Conservation (phyloP, 2,888 invertebrate species). For the Gerris lacustris region DNA sequence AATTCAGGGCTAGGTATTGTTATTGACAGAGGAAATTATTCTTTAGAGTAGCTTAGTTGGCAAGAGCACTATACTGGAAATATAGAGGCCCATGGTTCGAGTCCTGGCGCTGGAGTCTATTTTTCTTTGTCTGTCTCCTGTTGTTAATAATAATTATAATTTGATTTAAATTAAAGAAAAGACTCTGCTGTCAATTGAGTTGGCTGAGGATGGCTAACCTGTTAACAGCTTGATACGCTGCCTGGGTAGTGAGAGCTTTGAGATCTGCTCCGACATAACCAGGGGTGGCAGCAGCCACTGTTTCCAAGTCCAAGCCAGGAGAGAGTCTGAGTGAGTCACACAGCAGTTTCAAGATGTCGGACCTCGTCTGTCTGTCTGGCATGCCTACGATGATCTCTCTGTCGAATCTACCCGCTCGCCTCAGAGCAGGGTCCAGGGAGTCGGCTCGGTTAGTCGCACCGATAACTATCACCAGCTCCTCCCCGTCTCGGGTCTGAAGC, state of each 20-base stretch:
- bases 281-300: conserved; percentile 74
- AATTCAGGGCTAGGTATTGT: too few relatives aligned
- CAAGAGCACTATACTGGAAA: too few relatives aligned
- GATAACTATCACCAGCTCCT: conserved; percentile 62
- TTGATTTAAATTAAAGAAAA: too few relatives aligned
- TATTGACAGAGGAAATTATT: too few relatives aligned
- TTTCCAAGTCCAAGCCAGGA: conserved; percentile 50
- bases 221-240: conserved; percentile 76
- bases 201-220: conserved; percentile 36
- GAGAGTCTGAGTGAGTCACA: conserved; percentile 57
- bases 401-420: conserved; percentile 86
- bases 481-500: conserved; percentile 42
- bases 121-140: too few relatives aligned
- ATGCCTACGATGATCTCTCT: conserved; percentile 88
- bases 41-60: too few relatives aligned
- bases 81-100: too few relatives aligned
- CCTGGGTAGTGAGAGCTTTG: conserved; percentile 70
- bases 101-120: too few relatives aligned
- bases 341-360: conserved; percentile 61
- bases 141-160: too few relatives aligned
- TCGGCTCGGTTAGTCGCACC: conserved; percentile 95
- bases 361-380: conserved; percentile 70
- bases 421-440: conserved; percentile 77
- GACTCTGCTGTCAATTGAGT: too few relatives aligned
- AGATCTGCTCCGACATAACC: conserved; percentile 95